A percentile compares a stretch with the other conserved stretches of the same genome.
phyloP scores from a whole-genome alignment of 2,797 vertebrate species.

The Anabacerthia variegaticeps region DNA sequence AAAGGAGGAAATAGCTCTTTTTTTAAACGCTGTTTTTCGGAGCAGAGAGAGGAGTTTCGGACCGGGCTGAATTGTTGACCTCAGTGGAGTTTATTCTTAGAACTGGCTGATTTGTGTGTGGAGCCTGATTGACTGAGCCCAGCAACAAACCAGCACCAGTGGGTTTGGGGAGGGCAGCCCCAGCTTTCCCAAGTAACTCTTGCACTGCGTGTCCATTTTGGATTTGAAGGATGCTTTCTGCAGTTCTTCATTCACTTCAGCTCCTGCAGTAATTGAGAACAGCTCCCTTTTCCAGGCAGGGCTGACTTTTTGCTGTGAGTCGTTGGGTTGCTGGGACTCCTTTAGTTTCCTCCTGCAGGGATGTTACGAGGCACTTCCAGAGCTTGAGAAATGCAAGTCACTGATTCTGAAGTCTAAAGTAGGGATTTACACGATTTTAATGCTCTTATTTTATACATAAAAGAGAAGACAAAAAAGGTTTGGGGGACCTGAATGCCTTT shows the following conservation, averaged over 20 bases:
- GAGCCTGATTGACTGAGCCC: background rate
- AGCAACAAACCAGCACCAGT: background rate
- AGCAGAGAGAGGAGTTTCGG: background rate
- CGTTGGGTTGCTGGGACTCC: background rate
- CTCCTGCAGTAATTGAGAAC: background rate
- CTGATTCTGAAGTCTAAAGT: background rate
- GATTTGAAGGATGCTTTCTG: background rate
- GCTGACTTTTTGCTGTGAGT: background rate
- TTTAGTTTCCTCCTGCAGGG: background rate
- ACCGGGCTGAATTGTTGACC: background rate
- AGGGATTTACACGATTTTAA: background rate
- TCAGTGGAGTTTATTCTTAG: slow-evolving; percentile 31
- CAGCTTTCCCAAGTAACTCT: background rate
- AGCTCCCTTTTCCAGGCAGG: background rate
- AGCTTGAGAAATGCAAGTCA: background rate
- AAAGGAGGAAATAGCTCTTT: slow-evolving; percentile 39
- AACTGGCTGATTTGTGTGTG: background rate
- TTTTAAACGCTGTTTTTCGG: background rate
- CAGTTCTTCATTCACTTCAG: background rate
- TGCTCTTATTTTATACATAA: background rate
- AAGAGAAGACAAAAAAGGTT: background rate
- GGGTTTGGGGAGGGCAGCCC: background rate
- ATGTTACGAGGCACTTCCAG: background rate
- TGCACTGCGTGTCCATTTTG: background rate
- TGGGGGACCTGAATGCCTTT: background rate